Conservation (phyloP, 2,888 invertebrate species). For the Opisthograptis luteolata region DNA sequence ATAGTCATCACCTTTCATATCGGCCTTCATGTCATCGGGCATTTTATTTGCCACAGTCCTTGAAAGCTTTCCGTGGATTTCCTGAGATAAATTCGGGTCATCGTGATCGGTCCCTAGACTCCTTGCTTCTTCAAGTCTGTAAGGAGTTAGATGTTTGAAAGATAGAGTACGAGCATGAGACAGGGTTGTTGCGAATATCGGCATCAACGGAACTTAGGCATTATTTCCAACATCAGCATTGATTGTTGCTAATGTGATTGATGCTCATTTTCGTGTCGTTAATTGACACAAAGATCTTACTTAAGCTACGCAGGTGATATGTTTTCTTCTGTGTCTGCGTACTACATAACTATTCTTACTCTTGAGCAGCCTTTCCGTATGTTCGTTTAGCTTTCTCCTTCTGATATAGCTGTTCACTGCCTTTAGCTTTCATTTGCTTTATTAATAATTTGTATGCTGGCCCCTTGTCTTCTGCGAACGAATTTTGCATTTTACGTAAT, state of each 20-base stretch:
- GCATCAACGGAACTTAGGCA: no score
- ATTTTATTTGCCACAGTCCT: slow-evolving; percentile 46
- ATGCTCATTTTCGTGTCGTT: no score
- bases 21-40: slow-evolving; percentile 51
- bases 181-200: no score
- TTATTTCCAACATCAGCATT: no score
- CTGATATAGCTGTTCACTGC: slow-evolving; percentile 51
- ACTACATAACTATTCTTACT: no score
- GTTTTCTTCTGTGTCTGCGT: no score
- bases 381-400: slow-evolving; percentile 52
- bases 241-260: no score
- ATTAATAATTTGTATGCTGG: slow-evolving; percentile 60
- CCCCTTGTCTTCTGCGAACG: slow-evolving; percentile 65
- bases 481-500: not conserved
- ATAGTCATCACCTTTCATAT: slow-evolving; percentile 69
- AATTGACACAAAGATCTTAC: no score
- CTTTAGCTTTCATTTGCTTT: slow-evolving; percentile 52
- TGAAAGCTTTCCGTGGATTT: slow-evolving; percentile 50
- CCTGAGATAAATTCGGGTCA: slow-evolving; percentile 62
- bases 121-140: slow-evolving; percentile 58
- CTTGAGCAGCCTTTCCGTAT: slow-evolving; percentile 54
- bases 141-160: no score
- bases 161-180: no score
- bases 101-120: slow-evolving; percentile 63
- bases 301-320: no score